Base-by-base conservation (phyloP, 1,140 invertebrate genomes). In the Diorhabda elongata region DNA sequence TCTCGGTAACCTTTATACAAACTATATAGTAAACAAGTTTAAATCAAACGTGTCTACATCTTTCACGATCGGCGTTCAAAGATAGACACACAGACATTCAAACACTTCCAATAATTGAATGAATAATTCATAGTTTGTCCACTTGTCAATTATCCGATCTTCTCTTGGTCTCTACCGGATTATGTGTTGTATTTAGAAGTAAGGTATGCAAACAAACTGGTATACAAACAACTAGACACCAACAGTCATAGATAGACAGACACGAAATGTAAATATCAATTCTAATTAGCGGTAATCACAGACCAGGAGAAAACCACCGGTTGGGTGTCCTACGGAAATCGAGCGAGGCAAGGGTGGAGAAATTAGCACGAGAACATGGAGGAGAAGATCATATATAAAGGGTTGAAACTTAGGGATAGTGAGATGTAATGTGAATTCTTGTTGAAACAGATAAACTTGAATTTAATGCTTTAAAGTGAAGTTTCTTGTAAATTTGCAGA, bases 201-300 rank as follows among this genome's bases (percentile, higher is more conserved):
- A 26, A 42, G 26, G 26, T 41, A 26, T 60, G 11, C 59, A 60
- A 42, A 41, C 42, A 26, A 11, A 60, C 59, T 26, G 6, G n/a
- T 52, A 52, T n/a, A 52, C 47, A 52, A 52, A 52, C 47, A 52
- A 8, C 6, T 52, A 52, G 47, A 52, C 47, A 52, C 47, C 47
- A 52, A 52, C 47, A n/a, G 47, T 52, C n/a, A 52, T n/a, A 8
- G 6, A 45, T 65, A 57, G 26, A 65, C 64, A 57, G 9, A 44
- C 66, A 67, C 66, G 11, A 67, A 61, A 67, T 60, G 66, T 61
- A 67, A 67, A 67, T 67, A 60, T 67, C 66, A 52, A 8, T 67
- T 58, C 66, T 58, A 67, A 67, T 67, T 67, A 67, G 66, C 45
- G 58, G 47, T 5, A 42, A 65, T 6, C 56, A 57, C 26, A 9